phyloP scores from a whole-genome alignment of 2,113 vertebrate species.

The Desmodus rotundus region DNA sequence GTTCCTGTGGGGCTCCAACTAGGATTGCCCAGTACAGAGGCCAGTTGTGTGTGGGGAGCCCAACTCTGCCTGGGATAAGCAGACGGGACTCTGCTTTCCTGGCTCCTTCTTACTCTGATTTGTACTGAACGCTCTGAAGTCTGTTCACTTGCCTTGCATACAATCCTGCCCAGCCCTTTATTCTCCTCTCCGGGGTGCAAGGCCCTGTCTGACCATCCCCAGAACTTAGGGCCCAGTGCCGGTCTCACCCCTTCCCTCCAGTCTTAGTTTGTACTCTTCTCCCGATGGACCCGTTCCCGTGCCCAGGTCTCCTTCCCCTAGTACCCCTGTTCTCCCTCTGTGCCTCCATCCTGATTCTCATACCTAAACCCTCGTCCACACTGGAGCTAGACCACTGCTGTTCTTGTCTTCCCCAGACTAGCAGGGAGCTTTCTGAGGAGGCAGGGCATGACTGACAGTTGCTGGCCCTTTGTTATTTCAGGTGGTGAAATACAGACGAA shows the following conservation, averaged over 20 bases:
- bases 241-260: background rate
- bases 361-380: background rate
- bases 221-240: background rate
- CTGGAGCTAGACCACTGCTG: background rate
- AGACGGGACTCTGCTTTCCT: background rate
- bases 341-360: background rate
- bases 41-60: background rate
- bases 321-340: background rate
- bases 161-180: background rate
- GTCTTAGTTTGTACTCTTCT: background rate
- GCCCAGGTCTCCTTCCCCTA: background rate
- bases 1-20: background rate
- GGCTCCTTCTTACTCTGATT: background rate
- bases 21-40: background rate
- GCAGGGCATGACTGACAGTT: background rate
- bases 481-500: background rate
- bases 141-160: background rate
- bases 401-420: background rate
- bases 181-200: background rate
- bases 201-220: background rate
- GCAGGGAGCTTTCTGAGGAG: background rate
- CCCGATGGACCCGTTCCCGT: accelerated
- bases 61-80: background rate
- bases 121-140: background rate
- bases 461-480: conserved; percentile 29